These are phyloP conservation scores for Mamestra configurata DNA, from an alignment of 1,140 invertebrate genomes.

Conservation along the genomic window DNA sequence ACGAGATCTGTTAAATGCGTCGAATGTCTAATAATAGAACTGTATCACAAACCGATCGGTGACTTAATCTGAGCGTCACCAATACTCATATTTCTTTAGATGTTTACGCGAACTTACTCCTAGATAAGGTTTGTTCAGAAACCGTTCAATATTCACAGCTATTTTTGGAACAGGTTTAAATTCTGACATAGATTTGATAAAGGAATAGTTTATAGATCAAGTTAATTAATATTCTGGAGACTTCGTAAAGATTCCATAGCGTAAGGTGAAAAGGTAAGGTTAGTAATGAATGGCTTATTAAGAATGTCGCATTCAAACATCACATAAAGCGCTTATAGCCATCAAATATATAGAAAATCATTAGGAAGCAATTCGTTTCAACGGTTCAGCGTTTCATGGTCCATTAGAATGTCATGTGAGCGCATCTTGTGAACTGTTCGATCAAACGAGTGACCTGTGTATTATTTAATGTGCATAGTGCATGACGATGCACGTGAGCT, in stretches of 20 bases:
- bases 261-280: background rate
- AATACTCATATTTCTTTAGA: slow-evolving; percentile 25
- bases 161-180: background rate
- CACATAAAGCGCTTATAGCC: background rate
- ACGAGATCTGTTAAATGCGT: slow-evolving; percentile 11
- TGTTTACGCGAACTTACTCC: background rate
- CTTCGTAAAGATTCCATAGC: background rate
- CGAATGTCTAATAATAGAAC: slow-evolving; percentile 13
- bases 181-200: background rate
- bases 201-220: background rate
- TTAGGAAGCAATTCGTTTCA: slow-evolving; percentile 31
- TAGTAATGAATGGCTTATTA: background rate
- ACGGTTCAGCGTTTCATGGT: slow-evolving; percentile 60
- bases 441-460: slow-evolving; percentile 74
- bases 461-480: slow-evolving; percentile 62
- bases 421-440: slow-evolving; percentile 68
- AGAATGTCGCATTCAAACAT: background rate
- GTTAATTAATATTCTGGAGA: background rate
- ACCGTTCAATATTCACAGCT: background rate
- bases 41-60: slow-evolving; percentile 24
- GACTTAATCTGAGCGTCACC: slow-evolving; percentile 24
- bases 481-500: slow-evolving; percentile 67
- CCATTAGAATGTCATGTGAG: slow-evolving; percentile 71
- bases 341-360: slow-evolving; percentile 16
- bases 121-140: background rate